Evolutionary conservation across 2,797 vertebrate genomes (phyloP), one percentile per base, ranked within the genome.

Genomic region (Megaceryle alcyon): DNA sequence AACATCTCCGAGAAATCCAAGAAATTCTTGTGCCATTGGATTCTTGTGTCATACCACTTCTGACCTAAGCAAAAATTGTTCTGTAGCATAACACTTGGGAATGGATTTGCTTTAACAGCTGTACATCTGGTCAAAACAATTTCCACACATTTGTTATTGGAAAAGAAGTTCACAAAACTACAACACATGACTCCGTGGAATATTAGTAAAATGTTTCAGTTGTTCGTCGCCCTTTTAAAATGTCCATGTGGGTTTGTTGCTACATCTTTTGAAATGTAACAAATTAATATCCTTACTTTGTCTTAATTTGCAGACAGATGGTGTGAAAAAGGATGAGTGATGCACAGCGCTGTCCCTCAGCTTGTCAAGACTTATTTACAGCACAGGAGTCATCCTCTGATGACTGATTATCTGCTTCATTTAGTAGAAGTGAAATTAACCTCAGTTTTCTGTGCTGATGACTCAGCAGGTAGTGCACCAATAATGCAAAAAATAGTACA

Each of bases 271-370:
- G 97, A 97, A 98, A 97, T 97, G 94, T 97, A 98, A 98, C 97
- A 97, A 98, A 97, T 98, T 98, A 98, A 98, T 98, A 97, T 77
- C 91, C 92, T 98, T 98, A 97, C 97, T 98, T 98, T 98, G 96
- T 98, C 97, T 98, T 98, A 98, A 98, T 98, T 98, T 98, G 92
- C 86, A 83, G 97, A 97, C 97, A 98, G 97, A 97, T 98, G 98
- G 98, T 96, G 78, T 97, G 92, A 97, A 93, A 71, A 95, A 93
- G 86, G 94, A 96, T 94, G 88, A 96, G 65, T 92, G 95, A 97
- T 96, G 72, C 87, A 83, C 70, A 84, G 88, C 61, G 91, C 87
- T 96, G 69, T 97, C 96, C 97, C 97, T 97, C 84, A 91, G 94
- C 96, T 97, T 97, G 96, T 97, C 97, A 95, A 94, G 96, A 94